Evolutionary conservation across 2,888 invertebrate species (phyloP).

Genomic region (Imbricaverruca yamaguchii): DNA sequence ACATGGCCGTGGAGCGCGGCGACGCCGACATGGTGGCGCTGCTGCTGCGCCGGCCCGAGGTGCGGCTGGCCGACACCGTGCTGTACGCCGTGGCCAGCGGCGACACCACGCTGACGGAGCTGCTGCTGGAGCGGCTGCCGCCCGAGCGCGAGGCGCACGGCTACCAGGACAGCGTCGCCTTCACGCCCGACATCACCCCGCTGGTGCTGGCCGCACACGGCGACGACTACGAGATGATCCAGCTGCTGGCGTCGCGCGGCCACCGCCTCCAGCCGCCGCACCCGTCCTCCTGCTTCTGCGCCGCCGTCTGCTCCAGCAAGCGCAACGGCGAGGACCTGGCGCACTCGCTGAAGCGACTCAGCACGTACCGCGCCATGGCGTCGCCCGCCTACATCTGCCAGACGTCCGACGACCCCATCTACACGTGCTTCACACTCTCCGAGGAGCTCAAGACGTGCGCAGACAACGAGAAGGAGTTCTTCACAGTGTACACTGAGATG

Average conservation of each 20-base stretch:
- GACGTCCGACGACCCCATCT: slow-evolving; percentile 23
- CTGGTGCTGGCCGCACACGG: slow-evolving; percentile 16
- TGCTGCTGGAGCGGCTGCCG: slow-evolving; percentile 11
- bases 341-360: slow-evolving; percentile 16
- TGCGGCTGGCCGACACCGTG: slow-evolving; percentile 1
- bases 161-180: slow-evolving; percentile 9
- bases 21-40: slow-evolving; percentile 3
- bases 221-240: slow-evolving; percentile 21
- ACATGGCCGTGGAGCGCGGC: background rate
- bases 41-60: slow-evolving; percentile 14
- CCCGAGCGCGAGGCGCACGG: background rate
- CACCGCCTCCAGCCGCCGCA: slow-evolving; percentile 17
- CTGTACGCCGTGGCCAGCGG: slow-evolving; percentile 9
- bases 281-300: slow-evolving; percentile 8
- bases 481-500: slow-evolving; percentile 18
- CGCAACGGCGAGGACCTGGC: slow-evolving; percentile 21
- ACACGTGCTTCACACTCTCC: slow-evolving; percentile 23
- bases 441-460: slow-evolving; percentile 17
- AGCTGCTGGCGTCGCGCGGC: slow-evolving; percentile 18
- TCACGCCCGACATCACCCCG: slow-evolving; percentile 20
- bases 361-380: slow-evolving; percentile 21
- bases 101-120: background rate
- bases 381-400: slow-evolving; percentile 26
- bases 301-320: slow-evolving; percentile 16
- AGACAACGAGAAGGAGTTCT: slow-evolving; percentile 23